These are phyloP conservation scores for Carcinoscorpius rotundicauda DNA, from an alignment of 1,140 invertebrate genomes.

Conservation along the genomic window DNA sequence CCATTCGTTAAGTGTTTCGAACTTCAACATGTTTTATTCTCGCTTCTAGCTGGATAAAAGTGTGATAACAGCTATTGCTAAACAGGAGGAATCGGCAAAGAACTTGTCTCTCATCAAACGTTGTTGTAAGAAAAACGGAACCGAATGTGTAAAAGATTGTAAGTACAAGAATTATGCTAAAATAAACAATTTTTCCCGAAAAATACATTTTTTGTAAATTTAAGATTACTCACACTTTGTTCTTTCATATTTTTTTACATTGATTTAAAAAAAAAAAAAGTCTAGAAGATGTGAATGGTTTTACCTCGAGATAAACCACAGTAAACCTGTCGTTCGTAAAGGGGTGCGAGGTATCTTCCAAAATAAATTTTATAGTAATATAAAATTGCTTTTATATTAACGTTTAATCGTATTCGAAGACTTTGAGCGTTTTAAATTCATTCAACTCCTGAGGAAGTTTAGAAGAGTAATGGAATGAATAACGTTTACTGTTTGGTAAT, in stretches of 20 bases:
- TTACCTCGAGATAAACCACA: too few relatives aligned
- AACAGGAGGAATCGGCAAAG: constrained; percentile 15
- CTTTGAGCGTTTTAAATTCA: too few relatives aligned
- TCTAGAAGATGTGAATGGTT: neutral
- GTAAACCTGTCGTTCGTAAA: too few relatives aligned
- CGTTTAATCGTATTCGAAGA: too few relatives aligned
- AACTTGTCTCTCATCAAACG: constrained; percentile 23
- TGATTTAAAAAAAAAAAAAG: neutral
- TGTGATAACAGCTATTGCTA: constrained; percentile 31
- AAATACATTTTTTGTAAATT: neutral
- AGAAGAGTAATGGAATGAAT: too few relatives aligned
- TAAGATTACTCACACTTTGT: neutral
- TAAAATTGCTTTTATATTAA: too few relatives aligned
- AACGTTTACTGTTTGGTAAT: too few relatives aligned
- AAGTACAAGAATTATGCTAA: neutral
- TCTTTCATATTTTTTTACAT: neutral
- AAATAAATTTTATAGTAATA: too few relatives aligned
- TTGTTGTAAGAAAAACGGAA: constrained; percentile 22
- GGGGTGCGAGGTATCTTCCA: too few relatives aligned
- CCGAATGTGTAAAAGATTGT: constrained; percentile 7
- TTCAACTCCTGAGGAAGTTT: too few relatives aligned
- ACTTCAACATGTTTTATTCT: neutral
- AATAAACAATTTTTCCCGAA: constrained; percentile 3
- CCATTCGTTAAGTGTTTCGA: too few relatives aligned
- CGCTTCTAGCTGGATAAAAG: constrained; percentile 36